These are phyloP conservation scores for Fundulus diaphanus DNA, from an alignment of 2,797 vertebrate genomes.

Conservation along the genomic window DNA sequence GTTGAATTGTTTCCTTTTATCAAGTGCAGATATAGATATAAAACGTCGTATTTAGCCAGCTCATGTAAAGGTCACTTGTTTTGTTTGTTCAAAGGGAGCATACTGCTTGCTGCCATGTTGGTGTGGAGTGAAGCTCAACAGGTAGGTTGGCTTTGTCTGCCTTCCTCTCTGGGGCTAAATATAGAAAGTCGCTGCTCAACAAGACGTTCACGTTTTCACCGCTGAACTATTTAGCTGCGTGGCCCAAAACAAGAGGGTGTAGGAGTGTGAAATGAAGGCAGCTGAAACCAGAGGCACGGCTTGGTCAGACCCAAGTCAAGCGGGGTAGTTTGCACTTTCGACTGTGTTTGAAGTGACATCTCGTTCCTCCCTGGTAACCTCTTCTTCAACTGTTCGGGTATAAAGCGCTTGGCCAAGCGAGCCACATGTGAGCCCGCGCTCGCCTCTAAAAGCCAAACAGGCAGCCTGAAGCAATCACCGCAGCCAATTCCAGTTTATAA, in stretches of 20 bases:
- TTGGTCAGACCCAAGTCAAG: slow-evolving; percentile 45
- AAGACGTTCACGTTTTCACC: slow-evolving; percentile 67
- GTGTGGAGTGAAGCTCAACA: slow-evolving; percentile 46
- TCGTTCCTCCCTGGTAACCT: slow-evolving; percentile 59
- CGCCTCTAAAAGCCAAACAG: slow-evolving; percentile 74
- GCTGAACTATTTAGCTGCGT: slow-evolving; percentile 72
- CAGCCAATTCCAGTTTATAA: slow-evolving; percentile 81
- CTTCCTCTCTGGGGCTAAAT: slow-evolving; percentile 50
- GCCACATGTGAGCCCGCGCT: slow-evolving; percentile 78
- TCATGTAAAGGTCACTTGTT: slow-evolving; percentile 85
- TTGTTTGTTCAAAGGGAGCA: slow-evolving; percentile 42
- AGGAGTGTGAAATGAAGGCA: slow-evolving; percentile 49
- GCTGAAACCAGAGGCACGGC: slow-evolving; percentile 39
- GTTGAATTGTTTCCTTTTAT: neutral
- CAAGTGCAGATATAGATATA: slow-evolving; percentile 15
- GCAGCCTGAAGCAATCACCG: slow-evolving; percentile 83
- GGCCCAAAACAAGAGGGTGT: slow-evolving; percentile 57
- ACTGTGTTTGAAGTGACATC: slow-evolving; percentile 57
- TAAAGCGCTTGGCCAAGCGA: slow-evolving; percentile 63
- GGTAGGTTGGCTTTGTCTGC: slow-evolving; percentile 52
- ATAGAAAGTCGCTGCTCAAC: slow-evolving; percentile 62
- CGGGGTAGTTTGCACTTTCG: slow-evolving; percentile 39
- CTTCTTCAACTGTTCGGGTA: slow-evolving; percentile 69
- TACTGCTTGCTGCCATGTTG: slow-evolving; percentile 3
- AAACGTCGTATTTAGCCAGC: slow-evolving; percentile 83